Conservation (phyloP, 1,140 invertebrate genomes). For the Pseudomyrmex sp. region DNA sequence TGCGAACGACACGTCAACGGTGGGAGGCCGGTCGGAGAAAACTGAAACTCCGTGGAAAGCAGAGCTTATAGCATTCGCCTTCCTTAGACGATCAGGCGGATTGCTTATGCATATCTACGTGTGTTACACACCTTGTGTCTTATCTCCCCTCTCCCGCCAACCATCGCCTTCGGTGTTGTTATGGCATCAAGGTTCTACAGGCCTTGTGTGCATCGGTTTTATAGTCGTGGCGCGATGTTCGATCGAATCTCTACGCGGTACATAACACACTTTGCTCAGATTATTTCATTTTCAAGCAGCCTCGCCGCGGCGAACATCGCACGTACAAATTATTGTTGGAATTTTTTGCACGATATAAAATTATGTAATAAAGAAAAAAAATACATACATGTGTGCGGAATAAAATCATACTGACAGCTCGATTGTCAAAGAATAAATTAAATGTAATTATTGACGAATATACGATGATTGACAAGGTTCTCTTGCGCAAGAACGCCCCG, state of each 20-base stretch:
- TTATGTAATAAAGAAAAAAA: not conserved
- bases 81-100: not conserved
- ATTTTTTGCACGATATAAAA: not conserved
- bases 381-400: not conserved
- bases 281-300: not conserved
- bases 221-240: not conserved
- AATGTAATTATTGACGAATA: not conserved
- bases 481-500: constrained; percentile 30
- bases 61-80: constrained; percentile 14
- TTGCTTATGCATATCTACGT: not conserved
- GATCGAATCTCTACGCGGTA: constrained; percentile 20
- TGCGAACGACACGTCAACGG: constrained; percentile 6
- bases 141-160: constrained; percentile 43
- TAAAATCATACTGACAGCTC: not conserved
- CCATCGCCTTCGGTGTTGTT: not conserved
- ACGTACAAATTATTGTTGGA: not conserved
- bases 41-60: constrained; percentile 58
- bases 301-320: not conserved
- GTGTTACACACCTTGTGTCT: constrained; percentile 12
- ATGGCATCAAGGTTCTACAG: constrained; percentile 50
- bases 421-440: constrained; percentile 10
- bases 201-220: constrained; percentile 41
- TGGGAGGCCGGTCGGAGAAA: constrained; percentile 38
- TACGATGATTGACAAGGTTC: constrained; percentile 43
- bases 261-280: not conserved